Conservation (phyloP, 2,113 vertebrate species). For the Emydocephalus ijimae region DNA sequence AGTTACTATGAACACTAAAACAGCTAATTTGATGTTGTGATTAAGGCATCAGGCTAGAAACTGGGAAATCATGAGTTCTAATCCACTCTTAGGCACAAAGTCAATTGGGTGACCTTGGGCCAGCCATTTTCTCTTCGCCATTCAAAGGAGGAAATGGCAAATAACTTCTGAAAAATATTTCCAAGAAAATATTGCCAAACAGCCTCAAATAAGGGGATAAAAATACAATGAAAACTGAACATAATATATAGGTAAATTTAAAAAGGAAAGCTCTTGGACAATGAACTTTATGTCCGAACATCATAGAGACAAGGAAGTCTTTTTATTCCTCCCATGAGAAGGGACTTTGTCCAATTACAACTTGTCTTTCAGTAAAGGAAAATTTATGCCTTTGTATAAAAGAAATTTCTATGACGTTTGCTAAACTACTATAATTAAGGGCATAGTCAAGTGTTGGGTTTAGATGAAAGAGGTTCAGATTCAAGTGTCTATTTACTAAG, state of each 20-base stretch:
- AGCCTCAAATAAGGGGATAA: too few species aligned
- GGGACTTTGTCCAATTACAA: background rate
- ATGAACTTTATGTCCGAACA: background rate
- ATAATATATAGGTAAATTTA: background rate
- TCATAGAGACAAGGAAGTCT: background rate
- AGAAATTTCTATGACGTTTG: background rate
- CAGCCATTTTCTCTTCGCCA: too few species aligned
- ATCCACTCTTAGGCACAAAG: too few species aligned
- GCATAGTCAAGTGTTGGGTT: background rate
- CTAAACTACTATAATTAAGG: background rate
- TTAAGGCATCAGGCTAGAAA: background rate
- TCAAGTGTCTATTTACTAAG: background rate
- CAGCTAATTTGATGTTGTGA: background rate
- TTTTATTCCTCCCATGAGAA: background rate
- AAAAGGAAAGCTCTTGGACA: background rate
- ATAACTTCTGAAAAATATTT: background rate
- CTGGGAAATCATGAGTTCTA: too few species aligned
- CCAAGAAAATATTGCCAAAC: too few species aligned
- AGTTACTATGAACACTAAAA: background rate
- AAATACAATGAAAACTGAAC: background rate
- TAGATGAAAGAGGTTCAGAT: background rate
- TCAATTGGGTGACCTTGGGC: too few species aligned
- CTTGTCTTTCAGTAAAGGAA: background rate
- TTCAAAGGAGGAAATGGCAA: background rate
- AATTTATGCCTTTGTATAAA: too few species aligned